Evolutionary conservation across 2,113 vertebrate species (phyloP).

Genomic region (Lophura nycthemera): DNA sequence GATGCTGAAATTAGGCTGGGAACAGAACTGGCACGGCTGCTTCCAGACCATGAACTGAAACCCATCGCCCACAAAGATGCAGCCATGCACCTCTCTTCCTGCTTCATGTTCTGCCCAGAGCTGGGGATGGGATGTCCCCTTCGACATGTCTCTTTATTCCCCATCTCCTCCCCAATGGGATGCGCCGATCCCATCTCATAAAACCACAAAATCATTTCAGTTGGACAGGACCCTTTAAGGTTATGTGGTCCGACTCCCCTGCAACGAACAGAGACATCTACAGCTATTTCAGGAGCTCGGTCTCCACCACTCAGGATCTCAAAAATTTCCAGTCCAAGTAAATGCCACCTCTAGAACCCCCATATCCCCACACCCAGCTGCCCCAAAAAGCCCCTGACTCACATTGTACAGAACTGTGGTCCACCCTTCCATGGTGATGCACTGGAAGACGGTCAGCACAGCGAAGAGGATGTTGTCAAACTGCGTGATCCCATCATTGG

Average conservation of each 20-base stretch:
- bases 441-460: conserved; percentile 98
- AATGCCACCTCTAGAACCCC: not conserved
- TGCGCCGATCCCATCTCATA: no score
- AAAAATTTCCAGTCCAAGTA: not conserved
- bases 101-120: not conserved
- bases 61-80: not conserved
- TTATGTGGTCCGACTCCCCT: no score
- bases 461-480: conserved; percentile 99
- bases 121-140: not conserved
- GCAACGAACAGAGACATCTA: no score
- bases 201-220: no score
- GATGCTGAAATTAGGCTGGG: conserved; percentile 52
- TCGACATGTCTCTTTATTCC: not conserved
- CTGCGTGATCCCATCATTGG: conserved; percentile 97
- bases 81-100: not conserved
- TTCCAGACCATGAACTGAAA: conserved; percentile 6
- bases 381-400: conserved; percentile 59
- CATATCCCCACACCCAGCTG: not conserved
- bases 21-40: not conserved
- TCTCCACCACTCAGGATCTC: not conserved
- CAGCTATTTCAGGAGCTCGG: no score
- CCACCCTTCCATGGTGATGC: conserved; percentile 99
- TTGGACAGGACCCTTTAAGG: no score
- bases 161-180: not conserved
- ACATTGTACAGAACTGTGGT: conserved; percentile 98